These are phyloP conservation scores for Brachionus rotundiformis DNA, from an alignment of 1,140 invertebrate species.

Conservation along the genomic window DNA sequence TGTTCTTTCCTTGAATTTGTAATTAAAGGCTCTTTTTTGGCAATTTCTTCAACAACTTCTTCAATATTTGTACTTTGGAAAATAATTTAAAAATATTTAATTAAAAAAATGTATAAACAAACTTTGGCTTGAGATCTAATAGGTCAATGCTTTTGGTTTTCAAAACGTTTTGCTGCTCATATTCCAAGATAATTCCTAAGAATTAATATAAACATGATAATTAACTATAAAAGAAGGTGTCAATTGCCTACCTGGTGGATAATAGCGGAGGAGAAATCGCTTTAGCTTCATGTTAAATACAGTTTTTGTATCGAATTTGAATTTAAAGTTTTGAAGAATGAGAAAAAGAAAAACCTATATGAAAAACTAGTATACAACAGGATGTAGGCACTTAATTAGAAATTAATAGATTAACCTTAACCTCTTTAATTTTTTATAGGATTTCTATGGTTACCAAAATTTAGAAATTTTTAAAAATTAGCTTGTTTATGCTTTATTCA, in stretches of 20 bases:
- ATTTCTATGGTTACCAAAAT: conserved; percentile 20
- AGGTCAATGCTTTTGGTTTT: conserved; percentile 65
- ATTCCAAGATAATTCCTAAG: conserved; percentile 65
- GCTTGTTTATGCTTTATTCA: background rate
- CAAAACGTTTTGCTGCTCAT: conserved; percentile 63
- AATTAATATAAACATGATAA: too few species aligned
- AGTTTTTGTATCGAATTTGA: background rate
- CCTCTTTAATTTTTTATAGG: background rate
- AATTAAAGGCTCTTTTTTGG: conserved; percentile 62
- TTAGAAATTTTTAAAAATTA: conserved; percentile 29
- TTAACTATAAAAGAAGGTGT: too few species aligned
- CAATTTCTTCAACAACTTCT: conserved; percentile 63
- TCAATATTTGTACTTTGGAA: conserved; percentile 61
- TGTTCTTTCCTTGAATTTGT: conserved; percentile 62
- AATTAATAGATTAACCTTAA: conserved; percentile 48
- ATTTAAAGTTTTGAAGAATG: background rate
- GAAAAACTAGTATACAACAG: background rate
- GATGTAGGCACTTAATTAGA: background rate
- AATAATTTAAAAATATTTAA: background rate
- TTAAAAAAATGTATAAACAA: conserved; percentile 53
- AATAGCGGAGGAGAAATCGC: conserved; percentile 62
- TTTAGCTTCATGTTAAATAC: conserved; percentile 59
- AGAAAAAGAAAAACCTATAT: background rate
- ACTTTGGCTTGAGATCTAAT: conserved; percentile 62
- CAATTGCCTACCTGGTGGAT: conserved; percentile 61